phyloP scores from a whole-genome alignment of 2,797 vertebrate genomes.

The Luscinia luscinia region DNA sequence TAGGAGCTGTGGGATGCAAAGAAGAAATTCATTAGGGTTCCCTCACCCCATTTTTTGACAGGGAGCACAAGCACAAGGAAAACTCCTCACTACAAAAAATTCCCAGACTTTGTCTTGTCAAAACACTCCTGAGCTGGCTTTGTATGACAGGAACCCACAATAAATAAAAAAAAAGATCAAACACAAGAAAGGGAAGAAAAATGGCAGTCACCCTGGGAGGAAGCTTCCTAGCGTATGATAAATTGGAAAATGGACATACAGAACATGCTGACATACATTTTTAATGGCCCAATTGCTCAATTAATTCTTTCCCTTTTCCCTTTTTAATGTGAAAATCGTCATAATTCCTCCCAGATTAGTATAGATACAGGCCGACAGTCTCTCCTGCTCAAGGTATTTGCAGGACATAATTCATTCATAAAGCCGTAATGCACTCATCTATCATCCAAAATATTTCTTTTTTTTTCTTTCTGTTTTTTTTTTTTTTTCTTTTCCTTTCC shows the following conservation, averaged over 20 bases:
- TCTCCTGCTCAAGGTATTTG: constrained; percentile 95
- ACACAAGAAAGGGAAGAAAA: constrained; percentile 57
- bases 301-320: constrained; percentile 86
- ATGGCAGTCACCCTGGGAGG: constrained; percentile 58
- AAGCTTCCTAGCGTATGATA: constrained; percentile 77
- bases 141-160: constrained; percentile 56
- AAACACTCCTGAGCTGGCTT: constrained; percentile 79
- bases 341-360: constrained; percentile 97
- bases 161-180: constrained; percentile 53
- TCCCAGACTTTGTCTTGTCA: constrained; percentile 74
- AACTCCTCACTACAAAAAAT: constrained; percentile 47
- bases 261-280: constrained; percentile 83
- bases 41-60: neutral
- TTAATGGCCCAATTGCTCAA: constrained; percentile 91
- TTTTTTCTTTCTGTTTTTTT: neutral
- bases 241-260: constrained; percentile 85
- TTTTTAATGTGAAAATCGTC: constrained; percentile 89
- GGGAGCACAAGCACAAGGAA: neutral
- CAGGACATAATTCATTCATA: constrained; percentile 97
- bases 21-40: neutral
- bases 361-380: constrained; percentile 90
- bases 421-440: constrained; percentile 92
- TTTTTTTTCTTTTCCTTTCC: constrained; percentile 65
- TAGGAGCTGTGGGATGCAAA: neutral
- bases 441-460: constrained; percentile 84